A percentile compares a stretch with the other conserved stretches of the same genome.
phyloP scores from a whole-genome alignment of 1,140 invertebrate genomes.

The Nebria ingens region DNA sequence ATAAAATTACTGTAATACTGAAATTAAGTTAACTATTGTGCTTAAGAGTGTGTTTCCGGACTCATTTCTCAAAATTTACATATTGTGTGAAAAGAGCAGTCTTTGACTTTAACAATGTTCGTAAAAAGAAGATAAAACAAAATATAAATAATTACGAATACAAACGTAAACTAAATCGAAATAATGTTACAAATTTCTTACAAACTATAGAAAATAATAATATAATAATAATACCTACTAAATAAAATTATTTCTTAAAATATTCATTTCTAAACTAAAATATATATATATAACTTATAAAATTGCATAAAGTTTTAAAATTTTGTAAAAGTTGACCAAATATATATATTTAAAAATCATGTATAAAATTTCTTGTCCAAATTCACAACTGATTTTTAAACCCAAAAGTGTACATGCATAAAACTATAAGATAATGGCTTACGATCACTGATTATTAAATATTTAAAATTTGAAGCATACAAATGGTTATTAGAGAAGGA shows the following conservation, averaged over 20 bases:
- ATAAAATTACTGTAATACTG: background rate
- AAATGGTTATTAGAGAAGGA: no score
- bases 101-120: background rate
- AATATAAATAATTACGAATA: background rate
- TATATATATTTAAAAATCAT: background rate
- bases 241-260: background rate
- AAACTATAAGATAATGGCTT: no score
- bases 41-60: background rate
- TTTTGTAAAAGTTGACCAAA: background rate
- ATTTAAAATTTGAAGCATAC: no score
- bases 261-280: background rate
- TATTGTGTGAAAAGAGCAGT: background rate
- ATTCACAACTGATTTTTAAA: no score
- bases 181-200: background rate
- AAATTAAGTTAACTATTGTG: background rate
- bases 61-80: background rate
- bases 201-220: background rate
- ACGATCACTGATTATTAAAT: no score
- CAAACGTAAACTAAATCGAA: background rate
- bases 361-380: no score
- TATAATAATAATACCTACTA: background rate
- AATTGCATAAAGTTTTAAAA: background rate
- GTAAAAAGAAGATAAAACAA: background rate
- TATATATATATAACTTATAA: background rate
- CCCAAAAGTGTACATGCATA: no score